phyloP scores from a whole-genome alignment of 2,113 vertebrate genomes.

The Bothrops jararaca region DNA sequence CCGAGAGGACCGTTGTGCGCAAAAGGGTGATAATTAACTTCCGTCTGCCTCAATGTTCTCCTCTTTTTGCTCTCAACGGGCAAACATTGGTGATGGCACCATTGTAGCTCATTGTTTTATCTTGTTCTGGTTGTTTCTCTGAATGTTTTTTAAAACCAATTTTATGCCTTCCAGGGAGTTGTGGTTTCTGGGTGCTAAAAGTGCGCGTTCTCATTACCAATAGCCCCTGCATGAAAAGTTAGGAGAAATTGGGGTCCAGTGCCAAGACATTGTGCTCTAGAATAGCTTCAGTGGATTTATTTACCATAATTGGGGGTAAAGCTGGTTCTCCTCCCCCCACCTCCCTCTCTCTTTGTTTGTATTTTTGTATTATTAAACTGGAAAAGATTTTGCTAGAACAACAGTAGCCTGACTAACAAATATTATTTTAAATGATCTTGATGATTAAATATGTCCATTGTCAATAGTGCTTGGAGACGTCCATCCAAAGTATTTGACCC shows the following conservation, averaged over 20 bases:
- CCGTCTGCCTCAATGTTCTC: background rate
- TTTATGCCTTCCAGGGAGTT: background rate
- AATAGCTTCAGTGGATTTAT: background rate
- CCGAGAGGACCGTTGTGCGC: background rate
- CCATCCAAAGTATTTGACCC: background rate
- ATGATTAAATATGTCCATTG: slow-evolving; percentile 3
- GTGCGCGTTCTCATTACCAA: background rate
- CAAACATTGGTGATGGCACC: background rate
- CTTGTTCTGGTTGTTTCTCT: background rate
- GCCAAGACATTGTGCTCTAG: background rate
- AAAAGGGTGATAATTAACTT: background rate
- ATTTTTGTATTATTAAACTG: background rate
- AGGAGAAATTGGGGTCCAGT: background rate
- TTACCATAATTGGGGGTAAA: background rate
- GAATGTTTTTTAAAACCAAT: background rate
- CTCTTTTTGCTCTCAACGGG: background rate
- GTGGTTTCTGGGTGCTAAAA: background rate
- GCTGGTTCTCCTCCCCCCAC: background rate
- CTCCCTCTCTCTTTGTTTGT: background rate
- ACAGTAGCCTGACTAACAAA: background rate
- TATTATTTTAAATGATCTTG: background rate
- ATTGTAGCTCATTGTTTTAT: background rate
- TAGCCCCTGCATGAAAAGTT: background rate
- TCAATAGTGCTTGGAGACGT: background rate
- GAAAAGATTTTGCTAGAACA: background rate